A percentile compares a stretch with the other conserved stretches of the same genome.
Evolutionary conservation across 2,888 invertebrate species (phyloP).

Genomic region (Eumacrocentrus americanus): DNA sequence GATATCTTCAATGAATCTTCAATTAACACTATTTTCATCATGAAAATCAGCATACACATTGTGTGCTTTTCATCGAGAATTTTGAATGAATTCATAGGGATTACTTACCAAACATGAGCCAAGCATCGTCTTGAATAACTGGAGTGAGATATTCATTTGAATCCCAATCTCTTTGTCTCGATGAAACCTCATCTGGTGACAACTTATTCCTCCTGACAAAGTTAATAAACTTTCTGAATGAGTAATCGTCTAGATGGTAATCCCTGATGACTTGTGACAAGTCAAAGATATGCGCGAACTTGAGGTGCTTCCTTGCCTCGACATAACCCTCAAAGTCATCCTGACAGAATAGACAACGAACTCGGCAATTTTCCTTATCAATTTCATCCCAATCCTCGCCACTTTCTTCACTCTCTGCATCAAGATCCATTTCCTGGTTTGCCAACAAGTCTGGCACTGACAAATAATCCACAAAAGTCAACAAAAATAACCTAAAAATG

Average conservation of each 20-base stretch:
- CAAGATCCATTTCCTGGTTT: conserved; percentile 36
- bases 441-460: conserved; percentile 34
- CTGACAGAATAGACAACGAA: conserved; percentile 77
- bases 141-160: conserved; percentile 81
- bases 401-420: conserved; percentile 50
- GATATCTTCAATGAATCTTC: conserved; percentile 8
- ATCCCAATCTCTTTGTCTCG: conserved; percentile 69
- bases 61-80: conserved; percentile 1
- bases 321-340: conserved; percentile 68
- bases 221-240: conserved; percentile 81
- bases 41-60: conserved; percentile 53
- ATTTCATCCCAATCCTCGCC: conserved; percentile 67
- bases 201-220: conserved; percentile 74
- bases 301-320: conserved; percentile 73
- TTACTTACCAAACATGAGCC: conserved; percentile 79
- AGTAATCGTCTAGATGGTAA: conserved; percentile 81
- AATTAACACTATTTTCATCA: conserved; percentile 4
- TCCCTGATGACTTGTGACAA: conserved; percentile 70
- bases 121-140: conserved; percentile 73
- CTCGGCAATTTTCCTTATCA: conserved; percentile 60
- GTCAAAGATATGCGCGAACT: conserved; percentile 70
- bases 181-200: conserved; percentile 65
- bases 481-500: not conserved
- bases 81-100: conserved; percentile 9
- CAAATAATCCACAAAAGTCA: conserved; percentile 18